Base-by-base conservation (phyloP, 2,888 invertebrate genomes). In the Axea sp. region DNA sequence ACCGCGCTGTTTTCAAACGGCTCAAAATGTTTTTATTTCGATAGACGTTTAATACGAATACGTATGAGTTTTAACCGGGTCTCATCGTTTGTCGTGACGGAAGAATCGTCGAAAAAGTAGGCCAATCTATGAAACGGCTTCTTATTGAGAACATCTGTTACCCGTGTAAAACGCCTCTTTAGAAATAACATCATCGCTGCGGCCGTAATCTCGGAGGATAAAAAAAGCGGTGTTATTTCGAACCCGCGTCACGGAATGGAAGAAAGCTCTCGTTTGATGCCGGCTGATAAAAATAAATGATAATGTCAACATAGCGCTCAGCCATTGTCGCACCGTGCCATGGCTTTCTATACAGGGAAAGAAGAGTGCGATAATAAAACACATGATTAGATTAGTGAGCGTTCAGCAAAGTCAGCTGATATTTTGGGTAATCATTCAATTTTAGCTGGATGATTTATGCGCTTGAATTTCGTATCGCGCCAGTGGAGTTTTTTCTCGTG, bases 261-360 rank as follows among this genome's bases (percentile, higher is more conserved):
- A 62, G 77, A 64, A 76, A 76, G 78, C 75, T 80, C 78, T 75
- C 81, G 80, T 85, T 85, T 84, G 83, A 85, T 84, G 84, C 83
- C 84, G 83, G 77, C 78, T 80, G 84, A 81, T 85, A 85, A 85
- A 85, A 85, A 84, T 84, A 84, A 85, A 84, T 83, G 83, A 80
- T 83, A 30, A 31, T 28, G 28, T 28, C 28, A 15, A 15, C 43
- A 26, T 26, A 2, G 1, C 6, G 43, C 6, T 19, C 8, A 11
- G 12, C 43, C 15, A 45, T 14, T 28, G 26, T 15, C 14, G 7
- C 8, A 1, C 15, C 14, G 22, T 45, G 15, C 8, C 43, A 9
- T 15, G 2, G 24, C 1, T 24, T 41, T 22, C 12, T 24, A n/a
- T n/a, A n/a, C n/a, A n/a, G n/a, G n/a, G n/a, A n/a, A n/a, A n/a